Conservation (phyloP, 2,797 vertebrate species). For the Anabas testudineus region DNA sequence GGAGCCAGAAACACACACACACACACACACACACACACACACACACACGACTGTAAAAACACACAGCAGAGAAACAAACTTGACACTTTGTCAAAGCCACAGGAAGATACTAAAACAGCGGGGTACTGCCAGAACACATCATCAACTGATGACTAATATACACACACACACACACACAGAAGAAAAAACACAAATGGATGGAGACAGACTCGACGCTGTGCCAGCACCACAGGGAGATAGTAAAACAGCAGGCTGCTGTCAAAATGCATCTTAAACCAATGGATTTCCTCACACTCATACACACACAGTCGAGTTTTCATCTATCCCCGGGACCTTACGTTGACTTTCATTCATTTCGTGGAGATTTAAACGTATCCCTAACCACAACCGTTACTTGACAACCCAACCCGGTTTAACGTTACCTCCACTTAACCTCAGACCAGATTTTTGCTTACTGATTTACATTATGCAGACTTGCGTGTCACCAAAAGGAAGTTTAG, state of each 20-base stretch:
- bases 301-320: not conserved
- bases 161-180: constrained; percentile 16
- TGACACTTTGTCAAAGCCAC: constrained; percentile 61
- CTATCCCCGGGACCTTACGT: not conserved
- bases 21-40: constrained; percentile 13
- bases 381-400: too few species aligned
- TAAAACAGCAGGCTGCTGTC: constrained; percentile 58
- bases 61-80: constrained; percentile 47
- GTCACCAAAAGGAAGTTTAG: too few species aligned
- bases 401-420: too few species aligned
- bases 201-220: constrained; percentile 21
- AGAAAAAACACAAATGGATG: not conserved
- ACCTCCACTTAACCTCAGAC: not conserved
- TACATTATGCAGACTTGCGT: not conserved
- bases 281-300: not conserved
- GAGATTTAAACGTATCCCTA: not conserved
- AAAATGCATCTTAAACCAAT: constrained; percentile 25
- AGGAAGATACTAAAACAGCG: constrained; percentile 72
- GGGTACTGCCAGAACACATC: constrained; percentile 55
- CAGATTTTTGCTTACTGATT: not conserved
- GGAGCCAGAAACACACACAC: constrained; percentile 18
- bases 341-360: not conserved
- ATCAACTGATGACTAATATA: constrained; percentile 54
- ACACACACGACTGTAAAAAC: constrained; percentile 17
- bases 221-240: constrained; percentile 31